Base-by-base conservation (phyloP, 64 coral and sea anemone species). In the Catalaphyllia jardinei region DNA sequence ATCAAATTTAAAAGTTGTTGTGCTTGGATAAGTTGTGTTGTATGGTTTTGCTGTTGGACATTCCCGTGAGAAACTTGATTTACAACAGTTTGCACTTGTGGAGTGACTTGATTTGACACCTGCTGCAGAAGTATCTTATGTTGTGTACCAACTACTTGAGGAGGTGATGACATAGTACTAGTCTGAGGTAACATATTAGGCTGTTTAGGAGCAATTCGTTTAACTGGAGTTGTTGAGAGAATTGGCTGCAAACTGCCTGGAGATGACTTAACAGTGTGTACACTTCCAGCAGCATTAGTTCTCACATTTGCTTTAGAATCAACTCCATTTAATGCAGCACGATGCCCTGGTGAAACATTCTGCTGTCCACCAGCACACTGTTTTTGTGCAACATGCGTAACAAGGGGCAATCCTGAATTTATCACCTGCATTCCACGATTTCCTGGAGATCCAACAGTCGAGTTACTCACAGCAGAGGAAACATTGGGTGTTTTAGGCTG, bases 151-250 rank as follows among this genome's bases (percentile, higher is more conserved):
- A 71, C 81, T 31, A 84, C 50, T 69, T 84, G 81, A 25, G 81
- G 63, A 16, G 81, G 81, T 33, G 78, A 80, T 14, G 81, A 84
- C 62, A 84, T 38, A 46, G 38, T 39, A 39, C 86, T 80, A 67
- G 88, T 72, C 81, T 92, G 91, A 72, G 95, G 77, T 69, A 91
- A 75, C n/a, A 96, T 67, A 42, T 62, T 84, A 62, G 89, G 87
- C 51, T 94, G 93, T 65, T 96, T 96, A 10, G 95, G 95, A 76
- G 95, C 95, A 88, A 96, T 89, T 87, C 95, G 61, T 60, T 96
- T 96, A 29, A 86, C 91, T 51, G 95, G 89, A 35, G 95, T 85
- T 50, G 88, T 88, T 49, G 87, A 74, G 20, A 89, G 71, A 74
- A 89, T 60, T 50, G 80, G 92, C 35, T 87, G 71, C 13, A 73